A percentile compares a stretch with the other conserved stretches of the same genome.
Conservation (phyloP, 2,113 vertebrate species). For the Cyanistes caeruleus region DNA sequence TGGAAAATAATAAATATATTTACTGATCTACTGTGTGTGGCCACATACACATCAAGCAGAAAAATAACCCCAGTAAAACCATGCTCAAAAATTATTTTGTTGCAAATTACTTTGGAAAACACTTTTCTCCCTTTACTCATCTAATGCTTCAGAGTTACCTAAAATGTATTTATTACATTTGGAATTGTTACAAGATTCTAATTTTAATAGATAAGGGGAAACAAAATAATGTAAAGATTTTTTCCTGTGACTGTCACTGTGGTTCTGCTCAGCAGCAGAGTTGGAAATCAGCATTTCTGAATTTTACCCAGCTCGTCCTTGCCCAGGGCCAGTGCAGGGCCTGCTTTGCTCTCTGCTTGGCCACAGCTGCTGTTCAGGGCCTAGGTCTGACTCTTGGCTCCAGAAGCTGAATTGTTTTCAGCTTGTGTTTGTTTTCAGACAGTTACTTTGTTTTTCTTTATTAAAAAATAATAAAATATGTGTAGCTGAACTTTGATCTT, state of each 20-base stretch:
- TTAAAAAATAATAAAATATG: not conserved
- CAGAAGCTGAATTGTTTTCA: not conserved
- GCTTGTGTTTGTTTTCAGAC: not conserved
- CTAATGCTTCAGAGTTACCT: not conserved
- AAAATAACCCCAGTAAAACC: not conserved
- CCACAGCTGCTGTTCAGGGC: not conserved
- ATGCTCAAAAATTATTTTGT: not conserved
- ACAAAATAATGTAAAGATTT: not conserved
- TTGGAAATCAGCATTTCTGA: not conserved
- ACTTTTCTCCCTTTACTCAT: not conserved
- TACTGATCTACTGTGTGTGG: not conserved
- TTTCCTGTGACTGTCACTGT: not conserved
- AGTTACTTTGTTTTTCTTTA: not conserved
- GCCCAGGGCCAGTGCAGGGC: not conserved
- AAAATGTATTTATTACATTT: not conserved
- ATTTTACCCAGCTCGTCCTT: not conserved
- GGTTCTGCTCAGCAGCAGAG: not conserved
- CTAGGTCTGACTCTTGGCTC: not conserved
- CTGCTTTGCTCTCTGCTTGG: not conserved
- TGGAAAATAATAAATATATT: not conserved
- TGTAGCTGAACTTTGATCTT: conserved; percentile 1
- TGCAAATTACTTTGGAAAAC: not conserved
- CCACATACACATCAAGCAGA: not conserved
- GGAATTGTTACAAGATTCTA: not conserved
- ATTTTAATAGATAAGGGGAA: not conserved